Conservation (phyloP, 2,797 vertebrate genomes). For the Syndactyla subalaris region DNA sequence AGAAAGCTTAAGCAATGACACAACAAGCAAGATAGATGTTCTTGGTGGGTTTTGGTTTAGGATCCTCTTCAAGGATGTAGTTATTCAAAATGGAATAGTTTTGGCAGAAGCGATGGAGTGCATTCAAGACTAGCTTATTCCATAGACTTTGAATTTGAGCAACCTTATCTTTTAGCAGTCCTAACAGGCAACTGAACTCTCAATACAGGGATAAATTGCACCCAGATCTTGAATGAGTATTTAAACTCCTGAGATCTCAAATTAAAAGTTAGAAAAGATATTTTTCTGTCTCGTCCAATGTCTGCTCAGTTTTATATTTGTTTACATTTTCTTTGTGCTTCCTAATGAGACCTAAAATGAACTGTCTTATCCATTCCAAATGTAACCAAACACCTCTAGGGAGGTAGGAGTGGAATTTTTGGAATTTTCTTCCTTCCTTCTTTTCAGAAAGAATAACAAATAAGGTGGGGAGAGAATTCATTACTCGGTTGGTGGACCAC, state of each 20-base stretch:
- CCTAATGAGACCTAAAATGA: not conserved
- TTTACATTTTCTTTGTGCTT: not conserved
- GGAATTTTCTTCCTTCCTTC: not conserved
- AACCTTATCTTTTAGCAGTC: not conserved
- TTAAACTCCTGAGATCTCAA: not conserved
- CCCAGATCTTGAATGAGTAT: not conserved
- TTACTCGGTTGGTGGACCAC: not conserved
- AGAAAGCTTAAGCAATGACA: not conserved
- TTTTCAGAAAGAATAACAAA: not conserved
- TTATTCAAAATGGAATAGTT: not conserved
- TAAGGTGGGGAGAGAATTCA: not conserved
- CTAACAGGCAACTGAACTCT: not conserved
- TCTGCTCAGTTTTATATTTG: not conserved
- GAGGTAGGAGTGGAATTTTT: not conserved
- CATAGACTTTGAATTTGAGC: not conserved
- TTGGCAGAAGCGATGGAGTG: not conserved
- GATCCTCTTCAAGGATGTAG: not conserved
- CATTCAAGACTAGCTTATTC: not conserved
- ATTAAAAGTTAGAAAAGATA: not conserved
- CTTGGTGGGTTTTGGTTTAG: not conserved
- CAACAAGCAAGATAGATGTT: fast-evolving
- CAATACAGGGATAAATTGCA: not conserved
- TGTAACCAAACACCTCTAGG: not conserved
- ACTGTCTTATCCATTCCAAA: not conserved
- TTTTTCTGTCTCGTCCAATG: not conserved